Percentiles rank a stretch among this genome's conserved stretches.
These are phyloP conservation scores for Lasius fuliginosus DNA, from an alignment of 2,888 invertebrate species.

Conservation along the genomic window DNA sequence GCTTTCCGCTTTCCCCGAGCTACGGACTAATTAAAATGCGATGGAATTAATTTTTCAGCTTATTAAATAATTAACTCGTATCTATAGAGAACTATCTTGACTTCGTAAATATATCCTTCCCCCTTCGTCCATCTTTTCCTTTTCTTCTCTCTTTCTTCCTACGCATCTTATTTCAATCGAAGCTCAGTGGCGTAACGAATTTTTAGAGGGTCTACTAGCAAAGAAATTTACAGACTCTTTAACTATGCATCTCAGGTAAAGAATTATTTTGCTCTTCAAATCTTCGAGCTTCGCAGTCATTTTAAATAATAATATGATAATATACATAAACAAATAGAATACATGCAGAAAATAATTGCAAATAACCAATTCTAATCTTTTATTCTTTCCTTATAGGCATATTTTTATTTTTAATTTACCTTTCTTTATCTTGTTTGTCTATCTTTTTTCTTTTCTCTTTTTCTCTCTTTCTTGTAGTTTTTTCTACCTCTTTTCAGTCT, in stretches of 20 bases:
- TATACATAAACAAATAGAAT: background rate
- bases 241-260: slow-evolving; percentile 18
- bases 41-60: slow-evolving; percentile 83
- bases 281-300: background rate
- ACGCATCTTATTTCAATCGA: slow-evolving; percentile 28
- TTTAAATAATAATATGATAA: slow-evolving; percentile 7
- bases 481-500: slow-evolving; percentile 34
- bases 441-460: background rate
- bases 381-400: background rate
- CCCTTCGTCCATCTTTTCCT: slow-evolving; percentile 32
- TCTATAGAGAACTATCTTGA: slow-evolving; percentile 69
- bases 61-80: slow-evolving; percentile 84
- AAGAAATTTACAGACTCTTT: background rate
- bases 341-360: background rate
- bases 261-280: background rate
- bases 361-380: background rate
- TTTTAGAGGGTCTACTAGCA: background rate
- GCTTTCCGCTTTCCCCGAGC: slow-evolving; percentile 52
- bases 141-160: slow-evolving; percentile 7
- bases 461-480: slow-evolving; percentile 5
- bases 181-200: slow-evolving; percentile 24
- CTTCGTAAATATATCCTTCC: slow-evolving; percentile 59
- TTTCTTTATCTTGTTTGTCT: background rate
- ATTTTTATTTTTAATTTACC: background rate
- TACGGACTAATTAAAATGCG: slow-evolving; percentile 78